Base-by-base conservation (phyloP, 2,113 vertebrate species). In the Sylvia atricapilla region DNA sequence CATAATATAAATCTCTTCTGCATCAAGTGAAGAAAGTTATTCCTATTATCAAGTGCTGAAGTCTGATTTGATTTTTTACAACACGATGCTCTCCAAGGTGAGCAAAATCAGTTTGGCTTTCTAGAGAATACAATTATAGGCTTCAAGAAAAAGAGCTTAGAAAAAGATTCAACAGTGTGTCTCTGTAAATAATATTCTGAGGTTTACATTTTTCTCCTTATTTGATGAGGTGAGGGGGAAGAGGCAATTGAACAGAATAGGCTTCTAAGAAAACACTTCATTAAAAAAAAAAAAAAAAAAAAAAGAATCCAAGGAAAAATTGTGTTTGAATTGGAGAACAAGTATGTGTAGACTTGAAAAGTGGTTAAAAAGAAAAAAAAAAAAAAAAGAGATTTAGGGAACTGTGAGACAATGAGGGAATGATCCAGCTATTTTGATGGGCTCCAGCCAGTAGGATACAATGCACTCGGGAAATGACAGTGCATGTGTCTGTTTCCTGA, bases 61-160 rank as follows among this genome's bases (percentile, higher is more conserved):
- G 25, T 80, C 37, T 91, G 86, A 94, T 93, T 79, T 27, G 20
- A 76, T 93, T 84, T 92, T 96, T 88, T 39, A 92, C 27, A 73
- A 82, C 28, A 89, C 11, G 63, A 6, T 84, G 30, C 84, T 94
- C 86, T 94, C 62, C 46, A 86, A 64, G 89, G 66, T 10, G 20
- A 86, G 43, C 4, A 95, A 94, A 95, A 95, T 86, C 16, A 8
- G 58, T 92, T 88, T 94, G 58, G 30, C 44, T 96, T 97, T 92
- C 75, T 79, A 30, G 27, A 94, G 66, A 93, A 77, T 37, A 77
- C 84, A 91, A 94, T 96, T 88, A 96, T 10, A 86, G 58, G 58
- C 66, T 95, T 92, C 63, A 80, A 88, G 78, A 44, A 82, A 56
- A 75, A 84, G 78, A 81, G 13, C 69, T 41, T 72, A 60, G 85